phyloP scores from a whole-genome alignment of 2,888 invertebrate species.

The Cryptops parisi region DNA sequence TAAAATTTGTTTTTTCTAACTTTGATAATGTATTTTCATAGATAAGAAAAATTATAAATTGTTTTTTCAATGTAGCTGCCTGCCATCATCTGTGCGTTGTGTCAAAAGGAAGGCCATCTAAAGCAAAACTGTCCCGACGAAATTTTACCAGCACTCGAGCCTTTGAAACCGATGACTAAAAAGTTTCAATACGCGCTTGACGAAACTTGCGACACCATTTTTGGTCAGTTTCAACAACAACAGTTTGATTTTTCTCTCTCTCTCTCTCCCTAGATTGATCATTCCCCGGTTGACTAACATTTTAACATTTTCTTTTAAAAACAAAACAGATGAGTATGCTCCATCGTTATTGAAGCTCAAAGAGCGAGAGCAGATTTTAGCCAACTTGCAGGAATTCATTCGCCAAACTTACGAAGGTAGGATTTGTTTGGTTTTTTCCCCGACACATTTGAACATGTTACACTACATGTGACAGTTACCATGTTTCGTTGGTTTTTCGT shows the following conservation, averaged over 20 bases:
- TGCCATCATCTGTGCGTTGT: slow-evolving; percentile 34
- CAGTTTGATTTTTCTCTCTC: too few relatives aligned
- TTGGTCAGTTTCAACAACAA: slow-evolving; percentile 23
- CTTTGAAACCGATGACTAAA: slow-evolving; percentile 30
- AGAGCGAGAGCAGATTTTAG: slow-evolving; percentile 26
- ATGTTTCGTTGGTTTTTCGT: neutral
- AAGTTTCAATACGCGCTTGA: slow-evolving; percentile 27
- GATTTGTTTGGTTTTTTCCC: neutral
- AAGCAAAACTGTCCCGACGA: slow-evolving; percentile 37
- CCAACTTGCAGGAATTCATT: slow-evolving; percentile 31
- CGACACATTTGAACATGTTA: neutral
- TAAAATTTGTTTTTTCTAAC: too few relatives aligned
- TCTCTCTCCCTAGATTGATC: too few relatives aligned
- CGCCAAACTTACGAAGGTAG: slow-evolving; percentile 18
- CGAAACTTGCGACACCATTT: slow-evolving; percentile 28
- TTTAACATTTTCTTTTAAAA: neutral
- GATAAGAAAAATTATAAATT: too few relatives aligned
- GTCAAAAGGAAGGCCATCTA: slow-evolving; percentile 38
- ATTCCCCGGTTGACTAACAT: too few relatives aligned
- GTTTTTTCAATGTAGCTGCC: slow-evolving; percentile 16
- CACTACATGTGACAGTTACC: too few relatives aligned
- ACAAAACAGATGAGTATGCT: neutral
- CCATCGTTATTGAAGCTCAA: slow-evolving; percentile 17
- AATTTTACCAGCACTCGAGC: slow-evolving; percentile 31
- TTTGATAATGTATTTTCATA: too few relatives aligned